These are phyloP conservation scores for Anoplopoma fimbria DNA, from an alignment of 2,113 vertebrate species.

Conservation along the genomic window DNA sequence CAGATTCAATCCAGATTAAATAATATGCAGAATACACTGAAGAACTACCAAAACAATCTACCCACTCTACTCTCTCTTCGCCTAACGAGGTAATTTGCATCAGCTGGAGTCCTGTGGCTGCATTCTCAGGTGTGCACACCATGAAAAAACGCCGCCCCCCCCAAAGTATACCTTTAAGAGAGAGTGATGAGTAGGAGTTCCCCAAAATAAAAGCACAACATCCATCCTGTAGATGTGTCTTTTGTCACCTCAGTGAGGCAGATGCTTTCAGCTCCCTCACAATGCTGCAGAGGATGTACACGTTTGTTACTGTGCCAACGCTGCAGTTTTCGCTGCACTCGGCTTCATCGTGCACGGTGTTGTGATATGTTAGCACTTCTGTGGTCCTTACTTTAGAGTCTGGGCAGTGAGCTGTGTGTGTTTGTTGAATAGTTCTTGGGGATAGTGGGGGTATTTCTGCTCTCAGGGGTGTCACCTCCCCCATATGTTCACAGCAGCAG, in stretches of 20 bases:
- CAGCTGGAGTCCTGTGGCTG: neutral
- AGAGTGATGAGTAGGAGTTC: neutral
- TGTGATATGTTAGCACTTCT: constrained; percentile 39
- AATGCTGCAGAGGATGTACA: constrained; percentile 35
- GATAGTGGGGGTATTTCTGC: constrained; percentile 35
- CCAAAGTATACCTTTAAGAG: too few relatives aligned
- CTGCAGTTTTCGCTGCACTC: constrained; percentile 45
- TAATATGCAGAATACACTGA: neutral
- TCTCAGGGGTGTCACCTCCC: constrained; percentile 61
- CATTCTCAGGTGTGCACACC: neutral
- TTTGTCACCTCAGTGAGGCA: neutral
- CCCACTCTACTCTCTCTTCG: neutral
- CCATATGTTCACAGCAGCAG: constrained; percentile 68
- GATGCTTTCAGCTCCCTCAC: neutral
- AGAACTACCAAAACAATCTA: neutral
- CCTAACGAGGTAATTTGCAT: neutral
- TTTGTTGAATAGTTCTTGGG: constrained; percentile 32
- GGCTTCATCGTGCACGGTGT: constrained; percentile 7
- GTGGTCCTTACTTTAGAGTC: constrained; percentile 27
- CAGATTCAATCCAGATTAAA: neutral
- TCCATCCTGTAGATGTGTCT: neutral
- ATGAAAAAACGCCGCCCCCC: too few relatives aligned
- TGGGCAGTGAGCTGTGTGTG: constrained; percentile 36
- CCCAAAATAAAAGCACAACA: neutral
- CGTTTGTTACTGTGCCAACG: constrained; percentile 31